Base-by-base conservation (phyloP, 1,140 invertebrate species). In the Leptinotarsa undecemlineata region DNA sequence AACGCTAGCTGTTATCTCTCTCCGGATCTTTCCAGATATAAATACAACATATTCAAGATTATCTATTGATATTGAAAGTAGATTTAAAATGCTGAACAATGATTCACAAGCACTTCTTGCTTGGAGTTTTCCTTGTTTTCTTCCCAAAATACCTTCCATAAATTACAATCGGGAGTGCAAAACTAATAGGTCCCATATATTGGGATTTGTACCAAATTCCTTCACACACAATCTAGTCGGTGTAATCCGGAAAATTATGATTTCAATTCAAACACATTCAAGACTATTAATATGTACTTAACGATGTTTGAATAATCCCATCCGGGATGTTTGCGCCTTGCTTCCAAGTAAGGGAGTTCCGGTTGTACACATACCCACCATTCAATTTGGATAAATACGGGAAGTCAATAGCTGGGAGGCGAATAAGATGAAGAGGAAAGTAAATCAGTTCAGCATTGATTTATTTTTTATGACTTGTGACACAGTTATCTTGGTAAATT, bases 231-330 rank as follows among this genome's bases (percentile, higher is more conserved):
- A 68, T 47, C 42, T 23, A 47, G 66, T 19, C 17, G 23, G 23
- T 47, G 66, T 68, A 68, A 68, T 68, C 66, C 66, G 23, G 66
- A 68, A 68, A 68, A 68, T 68, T 68, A 68, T 68, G 66, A 68
- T 68, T 68, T 47, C 66, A 68, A 68, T 68, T 47, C 66, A 68
- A 68, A 68, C 66, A 68, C 66, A 68, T 68, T 68, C 66, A 68
- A 68, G 66, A 68, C 42, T 68, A 68, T 48, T 68, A 68, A 68
- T 68, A 68, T 68, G 66, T 68, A 68, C 17, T 68, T 26, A 47
- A 47, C 66, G n/a, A 47, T 68, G 42, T 68, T 68, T 33, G 66
- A n/a, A 47, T 68, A 68, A 68, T 68, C 66, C 66, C 14, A 14
- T 21, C 15, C 33, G 33, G 33, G 11, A 47, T 68, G 33, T 68